Base-by-base conservation (phyloP, 2,113 vertebrate species). In the Gallinago paraguaiae region DNA sequence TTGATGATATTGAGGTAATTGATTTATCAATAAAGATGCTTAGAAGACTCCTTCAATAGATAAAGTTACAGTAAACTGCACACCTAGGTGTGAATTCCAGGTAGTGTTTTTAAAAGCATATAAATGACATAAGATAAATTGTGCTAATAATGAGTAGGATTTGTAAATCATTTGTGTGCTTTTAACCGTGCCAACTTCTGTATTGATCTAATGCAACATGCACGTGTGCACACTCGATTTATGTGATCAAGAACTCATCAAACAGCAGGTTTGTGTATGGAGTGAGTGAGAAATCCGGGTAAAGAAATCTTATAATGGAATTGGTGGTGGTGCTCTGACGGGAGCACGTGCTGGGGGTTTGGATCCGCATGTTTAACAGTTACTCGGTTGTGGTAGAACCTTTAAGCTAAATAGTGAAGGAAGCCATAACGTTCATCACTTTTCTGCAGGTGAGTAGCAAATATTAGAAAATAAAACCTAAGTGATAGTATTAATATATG, bases 1-100 rank as follows among this genome's bases (percentile, higher is more conserved):
- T 99, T 50, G 99, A 99, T 97, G 99, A 99, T 89, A 99, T 99
- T 56, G 99, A 99, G 99, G 99, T 99, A 98, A 98, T 64, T 57
- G 45, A 25, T 67, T 82, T 82, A 59, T 85, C 57, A 27, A 10
- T 86, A 74, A 83, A 79, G 57, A n/a, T 60, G 11, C 46, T 67
- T 88, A 87, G 22, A 89, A 43, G 48, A 11, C 43, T 70, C 9
- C 63, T 56, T 79, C 57, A 70, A 59, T 79, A 75, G 69, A 46
- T 88, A 88, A 51, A 81, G 39, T 64, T 90, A 56, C 20, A 57
- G 67, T 82, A 67, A 67, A 46, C 37, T 79, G 27, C 57, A 68
- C 56, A 23, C 8, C 17, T 93, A 31, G 63, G 57, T 81, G 18
- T 33, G 50, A 91, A 61, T 80, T 94, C 50, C 56, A 75, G n/a